A percentile compares a stretch with the other conserved stretches of the same genome.
Evolutionary conservation across 2,113 vertebrate genomes (phyloP).

Genomic region (Vulpes ferrilata): DNA sequence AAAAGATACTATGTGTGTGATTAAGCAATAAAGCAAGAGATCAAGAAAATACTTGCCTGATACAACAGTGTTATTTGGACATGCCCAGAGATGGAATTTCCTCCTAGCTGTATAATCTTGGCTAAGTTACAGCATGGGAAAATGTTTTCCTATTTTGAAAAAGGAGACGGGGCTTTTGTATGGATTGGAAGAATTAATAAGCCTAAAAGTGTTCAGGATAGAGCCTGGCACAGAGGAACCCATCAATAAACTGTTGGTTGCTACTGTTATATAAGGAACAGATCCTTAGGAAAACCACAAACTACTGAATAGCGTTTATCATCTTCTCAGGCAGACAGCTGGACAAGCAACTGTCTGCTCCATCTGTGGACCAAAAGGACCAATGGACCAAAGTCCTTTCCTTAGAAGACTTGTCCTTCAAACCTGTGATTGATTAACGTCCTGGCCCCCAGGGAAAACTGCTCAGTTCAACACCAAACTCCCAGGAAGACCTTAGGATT

Average conservation of each 20-base stretch:
- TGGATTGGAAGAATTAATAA: neutral
- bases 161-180: neutral
- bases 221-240: neutral
- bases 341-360: neutral
- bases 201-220: neutral
- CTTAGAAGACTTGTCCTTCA: neutral
- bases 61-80: neutral
- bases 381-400: neutral
- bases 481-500: neutral
- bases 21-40: neutral
- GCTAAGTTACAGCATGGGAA: neutral
- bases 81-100: neutral
- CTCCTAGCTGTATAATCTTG: neutral
- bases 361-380: rapidly evolving
- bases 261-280: neutral
- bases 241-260: neutral
- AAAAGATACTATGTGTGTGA: neutral
- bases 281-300: neutral
- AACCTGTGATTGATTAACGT: neutral
- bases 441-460: neutral
- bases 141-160: neutral
- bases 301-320: neutral
- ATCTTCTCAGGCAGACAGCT: neutral
- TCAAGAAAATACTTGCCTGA: neutral
- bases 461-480: neutral